phyloP scores from a whole-genome alignment of 2,797 vertebrate genomes.

The Euphonia xanthogaster region DNA sequence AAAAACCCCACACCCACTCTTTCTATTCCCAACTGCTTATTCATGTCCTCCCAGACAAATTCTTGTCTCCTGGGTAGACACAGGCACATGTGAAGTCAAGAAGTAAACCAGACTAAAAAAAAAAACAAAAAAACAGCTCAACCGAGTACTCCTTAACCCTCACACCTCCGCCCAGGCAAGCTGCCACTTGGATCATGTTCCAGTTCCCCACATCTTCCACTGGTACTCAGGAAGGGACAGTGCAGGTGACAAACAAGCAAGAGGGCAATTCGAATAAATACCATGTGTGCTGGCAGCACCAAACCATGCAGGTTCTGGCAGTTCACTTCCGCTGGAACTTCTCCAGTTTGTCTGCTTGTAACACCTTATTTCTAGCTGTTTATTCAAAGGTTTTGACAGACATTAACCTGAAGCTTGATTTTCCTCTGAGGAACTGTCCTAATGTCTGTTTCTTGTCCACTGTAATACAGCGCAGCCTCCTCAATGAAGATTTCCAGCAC shows the following conservation, averaged over 20 bases:
- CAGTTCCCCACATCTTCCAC: background rate
- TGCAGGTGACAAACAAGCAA: background rate
- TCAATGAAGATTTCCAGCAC: background rate
- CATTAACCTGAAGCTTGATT: background rate
- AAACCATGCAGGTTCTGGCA: background rate
- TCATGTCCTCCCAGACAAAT: background rate
- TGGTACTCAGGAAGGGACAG: background rate
- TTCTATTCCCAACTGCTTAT: background rate
- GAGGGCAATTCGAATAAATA: background rate
- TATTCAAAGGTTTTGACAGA: background rate
- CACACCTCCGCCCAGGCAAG: rapidly evolving
- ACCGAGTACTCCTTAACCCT: rapidly evolving
- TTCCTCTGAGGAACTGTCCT: background rate
- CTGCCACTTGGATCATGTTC: background rate
- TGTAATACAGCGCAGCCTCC: background rate
- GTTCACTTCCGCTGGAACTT: background rate
- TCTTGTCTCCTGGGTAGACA: background rate
- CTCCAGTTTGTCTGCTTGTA: background rate
- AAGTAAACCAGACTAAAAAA: background rate
- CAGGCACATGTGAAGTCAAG: rapidly evolving
- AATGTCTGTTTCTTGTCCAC: background rate
- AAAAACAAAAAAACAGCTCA: background rate
- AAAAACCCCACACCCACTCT: background rate
- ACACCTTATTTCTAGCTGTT: background rate
- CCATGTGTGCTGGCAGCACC: background rate